Evolutionary conservation across 2,113 vertebrate genomes (phyloP), one percentile per base, ranked within the genome.

Genomic region (Bombycilla garrulus): DNA sequence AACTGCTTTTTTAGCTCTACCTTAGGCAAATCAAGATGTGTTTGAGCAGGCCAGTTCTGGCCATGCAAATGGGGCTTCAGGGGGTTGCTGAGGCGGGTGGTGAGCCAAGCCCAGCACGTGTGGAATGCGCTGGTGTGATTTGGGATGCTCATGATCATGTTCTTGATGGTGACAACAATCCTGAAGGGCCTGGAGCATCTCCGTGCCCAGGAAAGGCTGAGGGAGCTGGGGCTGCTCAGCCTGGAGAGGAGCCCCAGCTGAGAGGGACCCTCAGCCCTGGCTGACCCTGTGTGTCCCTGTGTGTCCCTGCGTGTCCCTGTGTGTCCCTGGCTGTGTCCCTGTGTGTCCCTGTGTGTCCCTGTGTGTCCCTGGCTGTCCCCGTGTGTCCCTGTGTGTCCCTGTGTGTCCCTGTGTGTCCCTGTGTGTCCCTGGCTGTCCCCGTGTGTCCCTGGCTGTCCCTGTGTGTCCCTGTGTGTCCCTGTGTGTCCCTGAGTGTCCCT

Each of bases 101-200:
- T 6, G 50, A 51, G 31, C 1, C 1, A 89, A 77, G 50, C 15
- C 31, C 26, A 31, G 26, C 42, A 12, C 0, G 1, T 1, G 18
- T 50, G 31, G 15, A 54, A 47, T 19, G 10, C 24, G 14, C 53
- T 44, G 17, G 9, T 50, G 18, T 53, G 28, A 5, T 56, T 60
- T 4, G 20, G 19, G n/a, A 61, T 18, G 11, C 8, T 58, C 26
- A 18, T 0, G 5, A 58, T 21, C 11, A n/a, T n/a, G n/a, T 35
- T 45, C 38, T 38, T 11, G 38, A 33, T 19, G 19, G 23, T 24
- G n/a, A 13, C 29, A n/a, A 21, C 4, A 1, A 33, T 33, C 15
- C 22, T 12, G 26, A 28, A 69, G 38, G 45, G 15, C 23, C 36
- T 54, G 62, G 54, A 60, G 45, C 53, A 26, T 2, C 53, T 33